Conservation (phyloP, 64 coral and sea anemone genomes). For the Anthopleura sola region DNA sequence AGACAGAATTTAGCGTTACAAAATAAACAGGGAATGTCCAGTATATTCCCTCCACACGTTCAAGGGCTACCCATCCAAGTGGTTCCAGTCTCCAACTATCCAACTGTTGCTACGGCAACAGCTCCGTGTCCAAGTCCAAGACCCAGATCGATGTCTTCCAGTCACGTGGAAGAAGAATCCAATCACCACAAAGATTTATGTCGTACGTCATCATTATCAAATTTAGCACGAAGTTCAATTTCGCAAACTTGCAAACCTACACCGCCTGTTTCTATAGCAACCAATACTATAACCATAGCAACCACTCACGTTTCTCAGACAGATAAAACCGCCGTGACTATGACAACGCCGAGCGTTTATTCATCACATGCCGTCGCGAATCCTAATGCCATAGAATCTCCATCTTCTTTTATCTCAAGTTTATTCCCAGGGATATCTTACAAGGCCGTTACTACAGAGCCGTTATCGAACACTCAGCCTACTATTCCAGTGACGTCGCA, state of each 20-base stretch:
- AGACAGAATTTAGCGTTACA: neutral
- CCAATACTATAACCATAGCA: neutral
- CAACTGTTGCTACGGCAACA: neutral
- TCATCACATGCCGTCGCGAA: neutral
- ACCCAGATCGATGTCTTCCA: slow-evolving; percentile 4
- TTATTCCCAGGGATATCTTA: neutral
- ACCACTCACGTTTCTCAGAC: neutral
- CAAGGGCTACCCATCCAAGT: neutral
- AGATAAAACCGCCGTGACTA: neutral
- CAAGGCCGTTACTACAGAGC: neutral
- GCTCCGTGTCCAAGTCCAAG: neutral
- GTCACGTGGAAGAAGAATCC: neutral
- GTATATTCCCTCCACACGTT: neutral
- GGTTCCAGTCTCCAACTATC: neutral
- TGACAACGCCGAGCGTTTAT: neutral
- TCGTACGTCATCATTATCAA: slow-evolving; percentile 2
- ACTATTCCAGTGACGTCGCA: neutral
- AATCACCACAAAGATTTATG: neutral
- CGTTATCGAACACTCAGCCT: neutral
- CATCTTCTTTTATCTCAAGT: neutral
- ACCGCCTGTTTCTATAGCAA: neutral
- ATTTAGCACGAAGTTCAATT: neutral
- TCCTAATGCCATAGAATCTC: neutral
- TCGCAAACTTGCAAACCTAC: neutral
- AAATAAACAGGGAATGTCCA: neutral